phyloP scores from a whole-genome alignment of 2,797 vertebrate species.

The Florisuga fusca region DNA sequence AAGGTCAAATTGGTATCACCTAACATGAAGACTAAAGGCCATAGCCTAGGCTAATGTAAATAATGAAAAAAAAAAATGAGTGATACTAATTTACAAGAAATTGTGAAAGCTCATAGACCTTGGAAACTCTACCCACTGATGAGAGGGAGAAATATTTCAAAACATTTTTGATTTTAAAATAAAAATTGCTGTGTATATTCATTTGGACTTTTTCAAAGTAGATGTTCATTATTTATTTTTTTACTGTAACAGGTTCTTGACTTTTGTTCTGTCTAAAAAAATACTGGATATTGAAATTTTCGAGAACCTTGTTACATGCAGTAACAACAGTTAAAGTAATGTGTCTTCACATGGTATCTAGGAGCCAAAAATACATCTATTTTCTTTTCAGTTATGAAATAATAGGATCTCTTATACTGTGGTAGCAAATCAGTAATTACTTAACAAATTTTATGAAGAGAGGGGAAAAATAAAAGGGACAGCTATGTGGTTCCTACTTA shows the following conservation, averaged over 20 bases:
- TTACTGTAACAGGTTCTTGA: not conserved
- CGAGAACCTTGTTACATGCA: not conserved
- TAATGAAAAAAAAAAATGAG: not conserved
- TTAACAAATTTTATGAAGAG: not conserved
- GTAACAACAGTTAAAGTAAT: not conserved
- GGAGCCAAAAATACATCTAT: not conserved
- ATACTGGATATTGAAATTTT: not conserved
- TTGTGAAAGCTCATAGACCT: not conserved
- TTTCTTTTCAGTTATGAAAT: conserved; percentile 7
- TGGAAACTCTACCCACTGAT: not conserved
- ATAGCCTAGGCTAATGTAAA: not conserved
- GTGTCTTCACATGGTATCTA: not conserved
- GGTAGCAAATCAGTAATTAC: not conserved
- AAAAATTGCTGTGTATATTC: not conserved
- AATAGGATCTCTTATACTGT: not conserved
- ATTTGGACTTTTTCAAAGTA: not conserved
- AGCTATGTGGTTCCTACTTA: not conserved
- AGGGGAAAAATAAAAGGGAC: not conserved
- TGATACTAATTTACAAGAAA: not conserved
- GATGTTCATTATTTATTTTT: not conserved
- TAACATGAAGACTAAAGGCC: not conserved
- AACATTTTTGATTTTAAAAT: not conserved
- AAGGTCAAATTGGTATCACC: not conserved
- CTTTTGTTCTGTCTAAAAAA: not conserved
- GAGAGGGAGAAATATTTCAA: not conserved